Evolutionary conservation across 2,113 vertebrate species (phyloP).

Genomic region (Phoenicopterus ruber): DNA sequence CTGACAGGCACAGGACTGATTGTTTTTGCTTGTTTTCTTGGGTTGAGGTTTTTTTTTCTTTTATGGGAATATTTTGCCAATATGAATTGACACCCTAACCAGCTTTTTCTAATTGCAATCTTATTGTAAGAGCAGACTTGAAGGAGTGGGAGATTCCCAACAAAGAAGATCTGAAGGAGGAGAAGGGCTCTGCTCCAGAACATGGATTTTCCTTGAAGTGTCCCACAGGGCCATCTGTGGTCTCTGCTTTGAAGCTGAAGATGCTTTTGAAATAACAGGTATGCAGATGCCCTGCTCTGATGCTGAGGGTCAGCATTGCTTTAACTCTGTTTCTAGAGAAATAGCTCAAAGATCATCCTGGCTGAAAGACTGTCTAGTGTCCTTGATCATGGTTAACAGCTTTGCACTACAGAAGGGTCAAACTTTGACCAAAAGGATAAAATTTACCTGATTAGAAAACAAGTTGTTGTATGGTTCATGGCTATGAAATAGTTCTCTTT

Average conservation of each 20-base stretch:
- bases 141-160: not conserved
- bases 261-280: not conserved
- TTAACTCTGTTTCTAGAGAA: conserved; percentile 6
- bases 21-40: not conserved
- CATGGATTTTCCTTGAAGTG: not conserved
- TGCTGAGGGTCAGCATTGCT: not conserved
- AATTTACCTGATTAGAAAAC: not conserved
- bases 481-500: not conserved
- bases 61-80: not conserved
- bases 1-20: not conserved
- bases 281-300: not conserved
- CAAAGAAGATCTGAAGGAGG: not conserved
- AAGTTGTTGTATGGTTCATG: not conserved
- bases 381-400: not conserved
- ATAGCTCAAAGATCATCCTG: not conserved
- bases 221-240: not conserved
- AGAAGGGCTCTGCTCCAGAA: not conserved
- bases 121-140: not conserved
- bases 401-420: not conserved
- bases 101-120: not conserved
- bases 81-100: not conserved
- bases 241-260: not conserved
- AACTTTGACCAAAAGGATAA: not conserved
- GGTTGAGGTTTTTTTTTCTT: not conserved
- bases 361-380: not conserved